Percentiles rank a stretch among this genome's conserved stretches.
These are phyloP conservation scores for Thumatha senex DNA, from an alignment of 2,888 invertebrate genomes.

Conservation along the genomic window DNA sequence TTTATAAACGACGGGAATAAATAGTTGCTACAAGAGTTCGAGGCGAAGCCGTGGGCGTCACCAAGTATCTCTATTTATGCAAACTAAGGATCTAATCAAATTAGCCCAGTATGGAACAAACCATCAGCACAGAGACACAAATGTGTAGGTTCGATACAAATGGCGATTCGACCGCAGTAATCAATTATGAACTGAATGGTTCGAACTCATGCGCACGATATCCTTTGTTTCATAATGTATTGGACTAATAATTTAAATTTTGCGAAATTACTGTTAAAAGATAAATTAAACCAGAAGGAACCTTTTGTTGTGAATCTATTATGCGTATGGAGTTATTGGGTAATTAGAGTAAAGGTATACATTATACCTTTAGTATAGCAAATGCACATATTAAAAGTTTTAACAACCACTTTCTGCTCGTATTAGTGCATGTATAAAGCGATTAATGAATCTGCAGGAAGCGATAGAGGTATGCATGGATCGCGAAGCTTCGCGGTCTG, in stretches of 20 bases:
- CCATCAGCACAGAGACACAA: conserved; percentile 63
- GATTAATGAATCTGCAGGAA: too few species aligned
- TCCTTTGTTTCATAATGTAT: conserved; percentile 57
- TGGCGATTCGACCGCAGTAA: conserved; percentile 74
- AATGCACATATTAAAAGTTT: too few species aligned
- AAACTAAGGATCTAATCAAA: neutral
- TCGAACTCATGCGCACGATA: conserved; percentile 47
- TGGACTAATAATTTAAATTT: conserved; percentile 57
- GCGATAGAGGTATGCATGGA: too few species aligned
- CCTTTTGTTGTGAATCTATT: conserved; percentile 13
- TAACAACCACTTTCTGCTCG: too few species aligned
- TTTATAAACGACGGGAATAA: too few species aligned
- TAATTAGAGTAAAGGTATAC: neutral
- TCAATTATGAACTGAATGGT: conserved; percentile 78
- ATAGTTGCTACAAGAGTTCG: too few species aligned
- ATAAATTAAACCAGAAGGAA: conserved; percentile 6
- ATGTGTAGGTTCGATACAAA: conserved; percentile 77
- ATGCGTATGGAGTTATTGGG: neutral
- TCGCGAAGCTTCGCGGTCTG: too few species aligned
- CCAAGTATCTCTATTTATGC: too few species aligned
- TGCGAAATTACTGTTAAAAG: conserved; percentile 15
- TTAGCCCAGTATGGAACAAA: conserved; percentile 29
- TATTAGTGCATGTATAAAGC: too few species aligned
- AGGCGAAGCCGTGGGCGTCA: too few species aligned
- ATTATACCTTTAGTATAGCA: too few species aligned